Evolutionary conservation across 2,113 vertebrate species (phyloP).

Genomic region (human (Homo sapiens)): GRCh38 chr11:106929001-106929500

Average conservation of each 20-base stretch:
- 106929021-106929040: neutral
- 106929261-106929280: neutral
- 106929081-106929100: conserved; percentile 17
- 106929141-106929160: neutral
- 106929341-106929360: neutral
- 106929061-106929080: neutral
- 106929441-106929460: neutral
- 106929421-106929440: neutral
- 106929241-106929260: neutral
- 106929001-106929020: neutral
- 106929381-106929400: neutral
- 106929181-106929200: conserved; percentile 2
- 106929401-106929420: neutral
- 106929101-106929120: neutral
- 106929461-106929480: neutral
- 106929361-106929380: conserved; percentile 10
- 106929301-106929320: neutral
- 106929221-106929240: neutral
- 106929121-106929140: neutral
- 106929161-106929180: conserved; percentile 5
- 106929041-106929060: neutral
- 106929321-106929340: neutral
- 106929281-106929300: neutral
- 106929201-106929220: conserved; percentile 3
- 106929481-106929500: neutral